A percentile compares a stretch with the other conserved stretches of the same genome.
Conservation (phyloP, 2,113 vertebrate species). For the Ictalurus furcatus region DNA sequence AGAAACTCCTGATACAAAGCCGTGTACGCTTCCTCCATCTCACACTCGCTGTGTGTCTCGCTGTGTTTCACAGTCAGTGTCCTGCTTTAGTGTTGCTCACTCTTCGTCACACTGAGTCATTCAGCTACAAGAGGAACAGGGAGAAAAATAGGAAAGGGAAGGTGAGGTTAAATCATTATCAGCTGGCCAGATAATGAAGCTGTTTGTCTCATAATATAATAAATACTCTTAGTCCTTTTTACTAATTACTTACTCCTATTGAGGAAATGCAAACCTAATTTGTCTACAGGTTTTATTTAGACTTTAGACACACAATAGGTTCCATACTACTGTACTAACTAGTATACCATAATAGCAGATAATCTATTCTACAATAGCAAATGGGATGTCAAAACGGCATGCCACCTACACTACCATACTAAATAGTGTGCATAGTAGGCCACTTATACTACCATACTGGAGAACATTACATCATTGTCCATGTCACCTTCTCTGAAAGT, state of each 20-base stretch:
- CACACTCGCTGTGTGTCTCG: neutral
- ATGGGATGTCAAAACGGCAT: neutral
- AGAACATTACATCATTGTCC: no score
- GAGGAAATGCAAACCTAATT: neutral
- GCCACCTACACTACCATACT: neutral
- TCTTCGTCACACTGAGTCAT: constrained; percentile 12
- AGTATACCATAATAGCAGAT: neutral
- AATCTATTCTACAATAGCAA: neutral
- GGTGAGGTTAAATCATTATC: neutral
- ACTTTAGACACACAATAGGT: neutral
- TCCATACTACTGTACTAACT: neutral
- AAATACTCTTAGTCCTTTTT: neutral
- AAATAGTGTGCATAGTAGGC: no score
- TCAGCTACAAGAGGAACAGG: constrained; percentile 10
- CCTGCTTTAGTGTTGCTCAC: neutral
- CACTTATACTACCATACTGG: no score
- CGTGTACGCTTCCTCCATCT: constrained; percentile 75
- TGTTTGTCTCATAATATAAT: neutral
- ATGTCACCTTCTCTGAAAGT: no score
- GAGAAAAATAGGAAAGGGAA: neutral
- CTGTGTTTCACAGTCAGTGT: constrained; percentile 1
- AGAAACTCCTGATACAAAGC: constrained; percentile 76
- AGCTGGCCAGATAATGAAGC: neutral
- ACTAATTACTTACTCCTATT: neutral
- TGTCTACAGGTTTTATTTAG: neutral